Evolutionary conservation across 1,140 invertebrate species (phyloP).

Genomic region (Penaeus chinensis): DNA sequence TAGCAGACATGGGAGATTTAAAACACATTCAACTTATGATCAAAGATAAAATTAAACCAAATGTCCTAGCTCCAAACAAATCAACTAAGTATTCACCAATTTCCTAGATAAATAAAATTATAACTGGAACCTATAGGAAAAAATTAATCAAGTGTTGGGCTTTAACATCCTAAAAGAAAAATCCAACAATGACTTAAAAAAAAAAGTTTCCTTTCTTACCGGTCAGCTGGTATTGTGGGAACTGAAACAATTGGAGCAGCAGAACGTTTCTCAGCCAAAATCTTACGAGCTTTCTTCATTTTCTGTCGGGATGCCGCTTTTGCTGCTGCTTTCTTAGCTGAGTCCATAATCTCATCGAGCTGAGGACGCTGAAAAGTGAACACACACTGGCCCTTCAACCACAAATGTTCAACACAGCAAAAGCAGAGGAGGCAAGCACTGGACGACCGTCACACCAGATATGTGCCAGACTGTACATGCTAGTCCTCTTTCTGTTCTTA

Average conservation of each 20-base stretch:
- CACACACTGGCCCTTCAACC: slow-evolving; percentile 58
- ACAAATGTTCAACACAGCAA: slow-evolving; percentile 52
- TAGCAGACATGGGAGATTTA: too few relatives aligned
- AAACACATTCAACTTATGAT: too few relatives aligned
- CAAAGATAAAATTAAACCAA: too few relatives aligned
- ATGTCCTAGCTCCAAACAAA: too few relatives aligned
- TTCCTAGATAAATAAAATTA: too few relatives aligned
- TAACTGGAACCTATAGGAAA: too few relatives aligned
- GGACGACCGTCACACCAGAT: slow-evolving; percentile 29
- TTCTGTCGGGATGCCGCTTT: slow-evolving; percentile 74
- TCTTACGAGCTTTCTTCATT: slow-evolving; percentile 83
- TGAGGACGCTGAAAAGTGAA: slow-evolving; percentile 61
- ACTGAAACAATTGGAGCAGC: slow-evolving; percentile 92
- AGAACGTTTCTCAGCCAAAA: slow-evolving; percentile 85
- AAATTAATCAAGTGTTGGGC: too few relatives aligned
- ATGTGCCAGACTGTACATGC: slow-evolving; percentile 59
- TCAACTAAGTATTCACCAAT: too few relatives aligned
- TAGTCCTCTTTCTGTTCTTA: slow-evolving; percentile 14
- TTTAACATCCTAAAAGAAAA: too few relatives aligned
- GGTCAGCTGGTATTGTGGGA: slow-evolving; percentile 91
- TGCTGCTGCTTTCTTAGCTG: slow-evolving; percentile 68
- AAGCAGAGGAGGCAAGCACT: slow-evolving; percentile 56
- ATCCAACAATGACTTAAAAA: neutral
- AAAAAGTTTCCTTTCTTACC: slow-evolving; percentile 66
- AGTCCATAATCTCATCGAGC: slow-evolving; percentile 65